Evolutionary conservation across 2,797 vertebrate genomes (phyloP).

Genomic region (Sebastes itinus): DNA sequence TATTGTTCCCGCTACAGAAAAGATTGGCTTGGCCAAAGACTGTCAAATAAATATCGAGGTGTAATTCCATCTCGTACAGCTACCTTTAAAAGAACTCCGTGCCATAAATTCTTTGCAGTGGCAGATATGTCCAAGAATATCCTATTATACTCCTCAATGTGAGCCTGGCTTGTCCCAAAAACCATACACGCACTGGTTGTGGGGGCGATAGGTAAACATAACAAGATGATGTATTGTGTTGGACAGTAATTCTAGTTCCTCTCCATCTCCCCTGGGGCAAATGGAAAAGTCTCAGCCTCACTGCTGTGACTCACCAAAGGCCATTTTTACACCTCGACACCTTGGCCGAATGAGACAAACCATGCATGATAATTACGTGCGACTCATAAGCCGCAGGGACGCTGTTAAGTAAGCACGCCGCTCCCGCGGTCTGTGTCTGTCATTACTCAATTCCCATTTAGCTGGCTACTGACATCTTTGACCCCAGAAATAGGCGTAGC

Average conservation of each 20-base stretch:
- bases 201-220: slow-evolving; percentile 62
- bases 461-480: slow-evolving; percentile 65
- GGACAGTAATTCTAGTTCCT: slow-evolving; percentile 58
- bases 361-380: slow-evolving; percentile 75
- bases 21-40: slow-evolving; percentile 40
- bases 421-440: slow-evolving; percentile 38
- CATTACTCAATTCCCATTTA: slow-evolving; percentile 70
- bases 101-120: slow-evolving; percentile 35
- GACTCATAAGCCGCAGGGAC: slow-evolving; percentile 66
- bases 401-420: slow-evolving; percentile 43
- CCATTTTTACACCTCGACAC: slow-evolving; percentile 77
- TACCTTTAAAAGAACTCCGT: slow-evolving; percentile 36
- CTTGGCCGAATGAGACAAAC: slow-evolving; percentile 70
- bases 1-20: slow-evolving; percentile 42
- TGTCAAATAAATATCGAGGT: slow-evolving; percentile 56
- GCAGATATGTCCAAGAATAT: slow-evolving; percentile 53
- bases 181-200: slow-evolving; percentile 20
- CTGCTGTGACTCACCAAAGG: slow-evolving; percentile 68
- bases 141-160: slow-evolving; percentile 41
- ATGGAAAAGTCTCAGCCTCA: slow-evolving; percentile 51
- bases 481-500: slow-evolving; percentile 78
- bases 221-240: slow-evolving; percentile 68
- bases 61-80: slow-evolving; percentile 41
- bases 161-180: slow-evolving; percentile 27
- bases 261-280: slow-evolving; percentile 45